A percentile compares a stretch with the other conserved stretches of the same genome.
Evolutionary conservation across 2,888 invertebrate genomes (phyloP).

Genomic region (Rhagonycha fulva): DNA sequence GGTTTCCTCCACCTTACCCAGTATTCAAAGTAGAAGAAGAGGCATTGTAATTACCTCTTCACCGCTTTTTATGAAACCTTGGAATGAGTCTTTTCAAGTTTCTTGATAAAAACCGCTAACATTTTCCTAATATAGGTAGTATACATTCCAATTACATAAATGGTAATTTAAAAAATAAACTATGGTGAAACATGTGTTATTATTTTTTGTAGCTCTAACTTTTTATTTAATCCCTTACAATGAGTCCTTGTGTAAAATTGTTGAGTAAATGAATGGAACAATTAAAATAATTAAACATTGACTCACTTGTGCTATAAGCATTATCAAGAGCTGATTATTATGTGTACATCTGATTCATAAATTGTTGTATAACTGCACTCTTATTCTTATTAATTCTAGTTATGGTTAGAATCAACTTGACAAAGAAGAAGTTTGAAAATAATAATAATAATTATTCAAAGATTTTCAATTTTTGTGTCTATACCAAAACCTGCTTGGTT

Average conservation of each 20-base stretch:
- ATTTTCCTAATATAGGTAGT: neutral
- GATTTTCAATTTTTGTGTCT: neutral
- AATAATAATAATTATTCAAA: neutral
- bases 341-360: neutral
- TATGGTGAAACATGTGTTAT: neutral
- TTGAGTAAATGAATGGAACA: neutral
- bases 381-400: neutral
- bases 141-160: neutral
- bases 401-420: neutral
- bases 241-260: neutral
- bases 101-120: neutral
- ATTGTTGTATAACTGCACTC: neutral
- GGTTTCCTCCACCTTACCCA: too few relatives aligned
- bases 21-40: too few relatives aligned
- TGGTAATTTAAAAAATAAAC: neutral
- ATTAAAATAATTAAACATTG: neutral
- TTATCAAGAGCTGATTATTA: neutral
- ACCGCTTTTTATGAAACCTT: too few relatives aligned
- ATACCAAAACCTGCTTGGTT: neutral
- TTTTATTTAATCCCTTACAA: neutral
- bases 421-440: neutral
- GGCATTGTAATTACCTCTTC: too few relatives aligned
- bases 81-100: neutral
- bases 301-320: neutral
- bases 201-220: neutral